Conservation (phyloP, 2,113 vertebrate genomes). For the Elanoides forficatus region DNA sequence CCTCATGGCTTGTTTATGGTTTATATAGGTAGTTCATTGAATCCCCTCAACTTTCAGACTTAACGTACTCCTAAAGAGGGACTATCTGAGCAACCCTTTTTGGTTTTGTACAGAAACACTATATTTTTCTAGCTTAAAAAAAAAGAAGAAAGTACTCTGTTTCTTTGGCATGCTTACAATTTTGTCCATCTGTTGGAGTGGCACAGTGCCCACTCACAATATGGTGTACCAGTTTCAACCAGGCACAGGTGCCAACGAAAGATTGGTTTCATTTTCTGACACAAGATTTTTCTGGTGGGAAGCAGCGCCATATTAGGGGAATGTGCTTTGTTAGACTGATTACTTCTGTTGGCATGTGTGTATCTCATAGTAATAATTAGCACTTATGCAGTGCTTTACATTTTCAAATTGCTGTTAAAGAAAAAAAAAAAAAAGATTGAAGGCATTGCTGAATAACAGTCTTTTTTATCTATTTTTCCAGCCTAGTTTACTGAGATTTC, state of each 20-base stretch:
- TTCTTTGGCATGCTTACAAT: conserved; percentile 45
- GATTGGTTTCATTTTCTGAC: conserved; percentile 58
- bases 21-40: neutral
- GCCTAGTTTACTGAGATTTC: neutral
- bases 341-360: conserved; percentile 60
- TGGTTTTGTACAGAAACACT: neutral
- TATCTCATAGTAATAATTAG: conserved; percentile 38
- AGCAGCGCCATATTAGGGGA: neutral
- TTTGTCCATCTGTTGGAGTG: conserved; percentile 67
- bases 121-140: neutral
- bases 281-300: conserved; percentile 54
- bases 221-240: conserved; percentile 62
- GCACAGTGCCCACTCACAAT: conserved; percentile 66
- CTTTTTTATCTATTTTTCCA: neutral
- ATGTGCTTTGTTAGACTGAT: conserved; percentile 63
- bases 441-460: neutral
- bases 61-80: neutral
- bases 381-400: neutral
- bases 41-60: neutral
- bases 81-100: neutral
- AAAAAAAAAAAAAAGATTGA: neutral
- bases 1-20: neutral
- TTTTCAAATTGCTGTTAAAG: neutral
- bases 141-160: conserved; percentile 1
- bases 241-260: conserved; percentile 49